Base-by-base conservation (phyloP, 2,888 invertebrate species). In the Allacma fusca region DNA sequence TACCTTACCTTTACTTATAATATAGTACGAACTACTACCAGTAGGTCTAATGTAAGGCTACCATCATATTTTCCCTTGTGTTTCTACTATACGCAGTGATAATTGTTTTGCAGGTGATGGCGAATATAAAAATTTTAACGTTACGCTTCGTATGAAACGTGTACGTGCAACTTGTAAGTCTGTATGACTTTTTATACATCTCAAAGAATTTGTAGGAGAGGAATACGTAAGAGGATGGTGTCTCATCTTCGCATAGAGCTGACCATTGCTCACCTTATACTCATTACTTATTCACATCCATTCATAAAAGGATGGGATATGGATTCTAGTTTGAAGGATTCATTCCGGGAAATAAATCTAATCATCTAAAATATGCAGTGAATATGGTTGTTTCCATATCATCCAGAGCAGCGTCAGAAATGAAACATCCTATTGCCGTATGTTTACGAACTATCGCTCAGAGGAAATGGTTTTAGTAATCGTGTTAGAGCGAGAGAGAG, bases 261-360 rank as follows among this genome's bases (percentile, higher is more conserved):
- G 59, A 59, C 59, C 59, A 13, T 59, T n/a, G 21, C 59, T 19
- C 59, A 59, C 59, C 59, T 59, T n/a, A 59, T 59, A 24, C 59
- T 59, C 12, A 12, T 12, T n/a, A 21, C 24, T 59, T 59, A 34
- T 9, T 34, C 34, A 34, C 9, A 34, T 34, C 34, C 34, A 34
- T 34, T 34, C 34, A 34, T 34, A n/a, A n/a, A n/a, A 7, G 34
- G 34, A 7, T 34, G 9, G 9, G 34, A 34, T 34, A 34, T n/a
- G n/a, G 34, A 34, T 34, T 34, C 34, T 34, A 7, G 34, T 34
- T 7, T 34, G 34, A 34, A 34, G 34, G 9, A 34, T 34, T 34
- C 34, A 34, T 34, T 34, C 34, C 34, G 34, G 34, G 34, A 34
- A 34, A 34, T 9, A 4, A 9, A 34, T 9, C 5, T 9, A 34